A percentile compares a stretch with the other conserved stretches of the same genome.
phyloP scores from a whole-genome alignment of 2,888 invertebrate species.

The Catocala fraxini region DNA sequence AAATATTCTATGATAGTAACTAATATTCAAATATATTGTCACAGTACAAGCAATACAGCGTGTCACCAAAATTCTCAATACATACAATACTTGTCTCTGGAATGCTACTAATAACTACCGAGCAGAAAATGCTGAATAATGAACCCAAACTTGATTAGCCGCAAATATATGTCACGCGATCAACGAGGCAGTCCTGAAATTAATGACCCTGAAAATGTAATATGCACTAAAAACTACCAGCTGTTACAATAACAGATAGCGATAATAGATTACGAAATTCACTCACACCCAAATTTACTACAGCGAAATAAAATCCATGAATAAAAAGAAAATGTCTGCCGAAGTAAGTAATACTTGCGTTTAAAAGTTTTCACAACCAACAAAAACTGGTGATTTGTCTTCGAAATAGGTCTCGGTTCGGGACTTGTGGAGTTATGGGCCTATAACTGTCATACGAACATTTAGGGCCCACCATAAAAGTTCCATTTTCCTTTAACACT shows the following conservation, averaged over 20 bases:
- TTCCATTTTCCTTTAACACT: conserved; percentile 22
- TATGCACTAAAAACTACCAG: neutral
- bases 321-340: conserved; percentile 13
- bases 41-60: too few relatives aligned
- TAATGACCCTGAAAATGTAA: too few relatives aligned
- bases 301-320: conserved; percentile 5
- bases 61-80: too few relatives aligned
- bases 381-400: conserved; percentile 21
- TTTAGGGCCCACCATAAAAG: conserved; percentile 27
- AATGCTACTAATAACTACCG: too few relatives aligned
- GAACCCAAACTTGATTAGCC: too few relatives aligned
- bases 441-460: conserved; percentile 43
- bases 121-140: too few relatives aligned
- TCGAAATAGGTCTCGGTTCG: conserved; percentile 25
- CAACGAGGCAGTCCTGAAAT: too few relatives aligned
- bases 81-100: too few relatives aligned
- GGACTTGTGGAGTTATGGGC: conserved; percentile 29
- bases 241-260: too few relatives aligned
- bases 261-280: neutral
- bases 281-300: neutral
- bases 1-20: too few relatives aligned
- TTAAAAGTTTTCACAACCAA: conserved; percentile 35
- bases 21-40: too few relatives aligned
- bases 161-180: too few relatives aligned
- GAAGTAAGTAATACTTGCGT: conserved; percentile 22